These are phyloP conservation scores for Ornithoptera priamus DNA, from an alignment of 2,888 invertebrate species.

Conservation along the genomic window DNA sequence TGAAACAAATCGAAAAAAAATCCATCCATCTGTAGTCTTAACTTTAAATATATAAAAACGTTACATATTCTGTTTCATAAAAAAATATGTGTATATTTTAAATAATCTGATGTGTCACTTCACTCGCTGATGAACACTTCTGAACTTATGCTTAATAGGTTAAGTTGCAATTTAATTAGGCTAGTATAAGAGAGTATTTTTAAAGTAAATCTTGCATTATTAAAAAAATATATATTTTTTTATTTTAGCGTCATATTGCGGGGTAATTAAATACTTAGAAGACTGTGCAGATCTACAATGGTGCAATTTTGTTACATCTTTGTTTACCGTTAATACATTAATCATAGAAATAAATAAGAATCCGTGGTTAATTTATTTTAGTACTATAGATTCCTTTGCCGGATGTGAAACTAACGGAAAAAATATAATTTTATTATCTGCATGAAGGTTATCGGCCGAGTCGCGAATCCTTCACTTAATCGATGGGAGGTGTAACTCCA, in stretches of 20 bases:
- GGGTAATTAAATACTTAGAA: too few relatives aligned
- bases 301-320: too few relatives aligned
- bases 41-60: neutral
- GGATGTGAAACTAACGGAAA: neutral
- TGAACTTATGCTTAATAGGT: too few relatives aligned
- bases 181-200: too few relatives aligned
- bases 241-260: too few relatives aligned
- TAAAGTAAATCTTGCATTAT: too few relatives aligned
- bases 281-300: too few relatives aligned
- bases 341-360: neutral
- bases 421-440: slow-evolving; percentile 12
- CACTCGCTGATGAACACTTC: too few relatives aligned
- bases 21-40: neutral
- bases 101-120: too few relatives aligned
- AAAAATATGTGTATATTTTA: neutral
- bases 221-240: neutral
- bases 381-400: neutral
- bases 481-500: slow-evolving; percentile 10
- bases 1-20: slow-evolving; percentile 42
- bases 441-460: neutral
- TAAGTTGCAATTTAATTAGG: too few relatives aligned
- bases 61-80: neutral
- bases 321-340: neutral
- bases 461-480: slow-evolving; percentile 17
- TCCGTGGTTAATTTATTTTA: neutral